Evolutionary conservation across 37 sponge, comb jelly and placozoan genomes (phyloP), one percentile per base, ranked within the genome.

Genomic region (Crambe crambe): DNA sequence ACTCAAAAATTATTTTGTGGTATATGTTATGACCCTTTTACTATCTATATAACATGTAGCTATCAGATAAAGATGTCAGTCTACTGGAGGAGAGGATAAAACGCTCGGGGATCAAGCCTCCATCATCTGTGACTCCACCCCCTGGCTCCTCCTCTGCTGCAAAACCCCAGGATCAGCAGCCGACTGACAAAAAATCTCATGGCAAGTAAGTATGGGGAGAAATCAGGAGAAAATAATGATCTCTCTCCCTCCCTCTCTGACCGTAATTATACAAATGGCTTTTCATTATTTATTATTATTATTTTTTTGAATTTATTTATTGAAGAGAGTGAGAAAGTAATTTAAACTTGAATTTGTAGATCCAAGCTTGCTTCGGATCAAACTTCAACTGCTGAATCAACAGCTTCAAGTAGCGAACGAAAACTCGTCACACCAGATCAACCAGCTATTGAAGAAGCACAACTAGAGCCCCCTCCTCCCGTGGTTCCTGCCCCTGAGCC

Each of bases 1-100:
- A 35, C 25, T 21, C 21, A 32, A 34, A 8, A 37, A 68, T 68
- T 6, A 35, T 37, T 37, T 5, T 68, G 68, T 68, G 36, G 9
- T 10, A 37, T 35, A 9, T 68, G 39, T 3, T 35, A 20, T 61
- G 15, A 27, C 63, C 25, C 63, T 29, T 23, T 61, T 23, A 9
- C 30, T 61, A 29, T 32, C 31, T 2, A 34, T 35, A n/a, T 65
- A 36, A 51, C 15, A 60, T 79, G 26, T 60, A 93, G 91, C 37
- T 94, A 23, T 78, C 88, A n/a, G 89, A 81, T 2, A 94, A 87
- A 61, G 94, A 94, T 30, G 29, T 80, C 26, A 86, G 89, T 31
- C 44, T 94, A 63, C 56, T 90, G 38, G 94, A 94, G 65, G 94
- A 94, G 77, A 62, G 88, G 42, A 90, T 94, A 37, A 51, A 66